Percentiles rank a stretch among this genome's conserved stretches.
These are phyloP conservation scores for Lutjanus campechanus DNA, from an alignment of 2,797 vertebrate genomes.

Conservation along the genomic window DNA sequence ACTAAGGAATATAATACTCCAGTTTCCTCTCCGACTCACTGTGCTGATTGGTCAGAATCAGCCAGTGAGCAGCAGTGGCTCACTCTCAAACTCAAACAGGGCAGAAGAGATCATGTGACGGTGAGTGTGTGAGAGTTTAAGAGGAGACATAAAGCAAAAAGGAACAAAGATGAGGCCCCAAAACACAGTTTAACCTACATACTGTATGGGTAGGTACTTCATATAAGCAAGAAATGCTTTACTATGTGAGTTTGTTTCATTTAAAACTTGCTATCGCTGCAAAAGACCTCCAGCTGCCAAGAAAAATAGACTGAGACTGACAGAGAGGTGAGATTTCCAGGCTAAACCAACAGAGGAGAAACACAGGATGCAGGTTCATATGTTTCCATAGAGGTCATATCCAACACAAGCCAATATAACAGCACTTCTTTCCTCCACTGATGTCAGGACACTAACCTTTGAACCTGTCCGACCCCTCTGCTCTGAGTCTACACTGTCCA, in stretches of 20 bases:
- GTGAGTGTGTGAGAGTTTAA: constrained; percentile 26
- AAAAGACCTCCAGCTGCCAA: not conserved
- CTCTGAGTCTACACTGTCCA: constrained; percentile 18
- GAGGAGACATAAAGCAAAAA: constrained; percentile 2
- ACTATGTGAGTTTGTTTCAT: not conserved
- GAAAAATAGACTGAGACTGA: not conserved
- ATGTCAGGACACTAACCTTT: constrained; percentile 13
- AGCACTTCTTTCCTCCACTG: not conserved
- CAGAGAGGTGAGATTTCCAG: constrained; percentile 22
- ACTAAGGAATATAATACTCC: constrained; percentile 46
- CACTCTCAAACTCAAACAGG: constrained; percentile 66
- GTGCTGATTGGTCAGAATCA: constrained; percentile 67
- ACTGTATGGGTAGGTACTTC: no score
- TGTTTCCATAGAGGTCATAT: constrained; percentile 29
- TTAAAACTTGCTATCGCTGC: not conserved
- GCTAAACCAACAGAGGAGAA: not conserved
- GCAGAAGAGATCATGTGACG: constrained; percentile 61
- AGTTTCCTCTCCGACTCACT: constrained; percentile 55
- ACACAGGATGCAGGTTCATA: constrained; percentile 14
- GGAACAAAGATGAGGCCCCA: not conserved
- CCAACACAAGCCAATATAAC: constrained; percentile 11
- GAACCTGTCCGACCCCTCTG: constrained; percentile 31
- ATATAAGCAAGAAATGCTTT: not conserved
- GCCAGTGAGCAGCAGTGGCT: constrained; percentile 56
- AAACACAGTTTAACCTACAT: not conserved